Evolutionary conservation across 2,888 invertebrate species (phyloP), one percentile per base, ranked within the genome.

Genomic region (Itoplectis maculator): DNA sequence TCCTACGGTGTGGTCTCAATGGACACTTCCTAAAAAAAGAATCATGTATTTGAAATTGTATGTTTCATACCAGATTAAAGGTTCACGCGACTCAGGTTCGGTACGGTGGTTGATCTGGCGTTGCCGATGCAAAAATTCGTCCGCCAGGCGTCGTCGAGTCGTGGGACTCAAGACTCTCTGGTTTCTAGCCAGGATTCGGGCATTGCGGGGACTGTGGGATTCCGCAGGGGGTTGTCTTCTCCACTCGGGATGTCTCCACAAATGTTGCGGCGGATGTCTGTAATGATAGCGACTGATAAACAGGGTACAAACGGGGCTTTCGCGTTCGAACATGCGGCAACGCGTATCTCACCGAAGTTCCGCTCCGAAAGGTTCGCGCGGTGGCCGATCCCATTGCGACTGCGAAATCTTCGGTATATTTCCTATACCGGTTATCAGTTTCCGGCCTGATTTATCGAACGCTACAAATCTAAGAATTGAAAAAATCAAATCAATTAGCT

Each of bases 351-450:
- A 70, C 81, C 78, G 69, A 65, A 54, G 20, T 74, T 47, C 77
- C 45, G 66, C 51, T 9, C 20, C 15, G 54, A 35, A 61, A 51
- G 47, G 40, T 51, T 75, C 81, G 23, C 45, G 69, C 3, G 89
- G 87, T 59, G 86, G 85, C n/a, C 94, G 90, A 86, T 95, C 94
- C 94, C 94, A 94, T 86, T 94, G 93, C 8, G 94, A 93, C 66
- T 90, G 90, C 51, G 90, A 85, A 66, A 84, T 85, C 83, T 92
- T 93, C 5, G 94, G 94, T 69, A 93, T 93, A 90, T 96, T 96
- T 1, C 96, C 96, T 89, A 98, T 97, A 13, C 97, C 98, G 0
- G 98, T 97, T 89, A 97, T 97, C 54, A 98, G 93, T 92, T 96
- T 96, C 88, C 96, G 95, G 7, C 98, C 98, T 74, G 96, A 93